Evolutionary conservation across 2,888 invertebrate genomes (phyloP).

Genomic region (Malthinus seriepunctatus): DNA sequence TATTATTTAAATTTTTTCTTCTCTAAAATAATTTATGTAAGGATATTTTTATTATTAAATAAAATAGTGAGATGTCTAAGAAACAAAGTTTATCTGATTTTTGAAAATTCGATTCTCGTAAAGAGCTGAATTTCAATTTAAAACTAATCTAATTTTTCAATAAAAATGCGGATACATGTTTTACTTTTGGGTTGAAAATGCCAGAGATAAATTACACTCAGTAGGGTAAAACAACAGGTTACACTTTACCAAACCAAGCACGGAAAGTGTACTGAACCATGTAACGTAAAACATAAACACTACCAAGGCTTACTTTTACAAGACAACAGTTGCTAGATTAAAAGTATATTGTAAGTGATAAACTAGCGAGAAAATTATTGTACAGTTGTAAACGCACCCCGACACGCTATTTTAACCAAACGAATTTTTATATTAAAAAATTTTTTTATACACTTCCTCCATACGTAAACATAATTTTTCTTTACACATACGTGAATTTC

Average conservation of each 20-base stretch:
- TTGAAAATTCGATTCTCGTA: conserved; percentile 7
- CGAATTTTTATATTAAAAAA: conserved; percentile 2
- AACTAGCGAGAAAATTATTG: conserved; percentile 15
- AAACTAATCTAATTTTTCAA: conserved; percentile 18
- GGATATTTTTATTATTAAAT: too few relatives aligned
- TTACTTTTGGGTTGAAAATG: conserved; percentile 21
- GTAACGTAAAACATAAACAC: conserved; percentile 22
- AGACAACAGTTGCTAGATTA: conserved; percentile 24
- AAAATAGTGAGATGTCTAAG: neutral
- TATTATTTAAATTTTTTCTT: too few relatives aligned
- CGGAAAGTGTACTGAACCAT: conserved; percentile 22
- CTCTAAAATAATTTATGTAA: neutral
- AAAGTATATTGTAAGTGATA: conserved; percentile 27
- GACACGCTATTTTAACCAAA: conserved; percentile 16
- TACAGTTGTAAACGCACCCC: conserved; percentile 18
- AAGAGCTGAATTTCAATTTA: conserved; percentile 9
- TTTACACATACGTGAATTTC: too few relatives aligned
- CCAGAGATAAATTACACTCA: conserved; percentile 19
- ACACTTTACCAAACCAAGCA: conserved; percentile 17
- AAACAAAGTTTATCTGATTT: conserved; percentile 5
- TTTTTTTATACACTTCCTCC: too few relatives aligned
- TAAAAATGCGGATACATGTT: conserved; percentile 22
- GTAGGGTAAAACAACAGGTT: conserved; percentile 28
- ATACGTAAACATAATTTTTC: too few relatives aligned
- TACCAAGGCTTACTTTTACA: conserved; percentile 21